These are phyloP conservation scores for Drosophila tsacasi DNA, from an alignment of 1,140 invertebrate species.

Conservation along the genomic window DNA sequence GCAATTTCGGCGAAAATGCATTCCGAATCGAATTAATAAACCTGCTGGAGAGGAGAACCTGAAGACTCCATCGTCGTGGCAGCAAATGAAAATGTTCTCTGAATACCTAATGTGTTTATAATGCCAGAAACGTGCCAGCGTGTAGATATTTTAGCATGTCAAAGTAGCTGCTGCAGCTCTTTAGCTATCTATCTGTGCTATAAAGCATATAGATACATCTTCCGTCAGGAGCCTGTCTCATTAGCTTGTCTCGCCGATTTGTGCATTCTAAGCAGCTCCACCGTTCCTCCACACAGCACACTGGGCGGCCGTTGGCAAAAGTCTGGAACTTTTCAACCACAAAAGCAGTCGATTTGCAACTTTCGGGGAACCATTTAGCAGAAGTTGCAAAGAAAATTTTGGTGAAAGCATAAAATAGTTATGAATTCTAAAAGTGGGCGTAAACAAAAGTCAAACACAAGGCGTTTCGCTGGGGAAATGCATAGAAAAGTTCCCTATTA, in stretches of 20 bases:
- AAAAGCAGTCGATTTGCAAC: conserved; percentile 21
- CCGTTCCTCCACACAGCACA: conserved; percentile 33
- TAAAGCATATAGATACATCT: conserved; percentile 38
- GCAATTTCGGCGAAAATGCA: conserved; percentile 75
- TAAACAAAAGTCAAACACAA: conserved; percentile 2
- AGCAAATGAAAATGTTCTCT: conserved; percentile 65
- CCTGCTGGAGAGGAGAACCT: conserved; percentile 3
- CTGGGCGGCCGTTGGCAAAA: conserved; percentile 11
- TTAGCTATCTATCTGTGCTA: conserved; percentile 5
- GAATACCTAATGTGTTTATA: conserved; percentile 77
- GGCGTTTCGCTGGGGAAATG: background rate
- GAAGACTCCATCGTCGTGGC: conserved; percentile 9
- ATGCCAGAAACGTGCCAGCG: conserved; percentile 65
- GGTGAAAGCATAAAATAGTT: conserved; percentile 12
- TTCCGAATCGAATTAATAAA: conserved; percentile 76
- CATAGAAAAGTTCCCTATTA: background rate
- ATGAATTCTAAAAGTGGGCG: conserved; percentile 14
- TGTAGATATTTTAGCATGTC: conserved; percentile 67
- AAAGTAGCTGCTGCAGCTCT: conserved; percentile 34
- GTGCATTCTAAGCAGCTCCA: conserved; percentile 67
- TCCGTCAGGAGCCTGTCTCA: conserved; percentile 72
- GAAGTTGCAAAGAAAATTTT: conserved; percentile 9
- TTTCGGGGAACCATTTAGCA: conserved; percentile 12
- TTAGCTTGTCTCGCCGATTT: conserved; percentile 59
- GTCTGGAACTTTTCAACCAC: conserved; percentile 5